Evolutionary conservation across 1,140 invertebrate species (phyloP).

Genomic region (Dendroctonus valens): DNA sequence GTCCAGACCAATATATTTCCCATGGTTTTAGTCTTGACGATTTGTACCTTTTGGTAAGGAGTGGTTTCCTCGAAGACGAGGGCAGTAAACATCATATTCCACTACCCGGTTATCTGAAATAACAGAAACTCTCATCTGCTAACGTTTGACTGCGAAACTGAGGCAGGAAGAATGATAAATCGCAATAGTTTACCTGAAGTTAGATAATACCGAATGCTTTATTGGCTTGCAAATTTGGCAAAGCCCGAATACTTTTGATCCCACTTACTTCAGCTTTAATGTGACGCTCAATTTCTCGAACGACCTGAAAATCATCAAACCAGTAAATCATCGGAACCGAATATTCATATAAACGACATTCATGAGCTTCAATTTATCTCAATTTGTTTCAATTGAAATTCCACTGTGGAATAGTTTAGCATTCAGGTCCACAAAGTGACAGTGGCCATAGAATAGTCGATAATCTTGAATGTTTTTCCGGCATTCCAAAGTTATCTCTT

Average conservation of each 20-base stretch:
- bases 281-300: background rate
- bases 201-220: constrained; percentile 1
- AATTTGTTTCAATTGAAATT: background rate
- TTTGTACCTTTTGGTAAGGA: constrained; percentile 85
- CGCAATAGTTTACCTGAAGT: constrained; percentile 5
- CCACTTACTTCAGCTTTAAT: background rate
- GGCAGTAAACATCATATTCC: constrained; percentile 87
- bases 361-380: background rate
- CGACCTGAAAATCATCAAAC: background rate
- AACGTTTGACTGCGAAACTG: background rate
- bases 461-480: too few relatives aligned
- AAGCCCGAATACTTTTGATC: constrained; percentile 4
- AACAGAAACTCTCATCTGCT: background rate
- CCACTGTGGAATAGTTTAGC: too few relatives aligned
- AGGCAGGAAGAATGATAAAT: background rate
- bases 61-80: constrained; percentile 80
- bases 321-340: background rate
- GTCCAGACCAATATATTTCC: constrained; percentile 85
- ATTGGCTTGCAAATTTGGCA: constrained; percentile 7
- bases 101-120: constrained; percentile 78
- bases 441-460: too few relatives aligned
- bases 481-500: background rate
- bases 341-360: too few relatives aligned
- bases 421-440: too few relatives aligned
- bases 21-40: constrained; percentile 82